Evolutionary conservation across 2,888 invertebrate genomes (phyloP).

Genomic region (Leptothorax acervorum): DNA sequence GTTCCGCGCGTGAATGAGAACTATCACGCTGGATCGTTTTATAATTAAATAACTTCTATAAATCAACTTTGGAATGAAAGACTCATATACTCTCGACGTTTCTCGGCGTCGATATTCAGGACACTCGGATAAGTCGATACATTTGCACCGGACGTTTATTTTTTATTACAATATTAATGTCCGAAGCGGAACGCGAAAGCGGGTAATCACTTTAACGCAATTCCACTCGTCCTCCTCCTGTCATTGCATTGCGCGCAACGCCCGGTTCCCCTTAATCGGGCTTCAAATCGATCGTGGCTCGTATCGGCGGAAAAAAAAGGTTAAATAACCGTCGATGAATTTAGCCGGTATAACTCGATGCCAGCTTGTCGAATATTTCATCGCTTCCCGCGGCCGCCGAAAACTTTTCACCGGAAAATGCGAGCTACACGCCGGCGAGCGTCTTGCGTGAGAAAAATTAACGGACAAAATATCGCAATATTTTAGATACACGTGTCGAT

Average conservation of each 20-base stretch:
- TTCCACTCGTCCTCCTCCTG: conserved; percentile 50
- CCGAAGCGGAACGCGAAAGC: conserved; percentile 36
- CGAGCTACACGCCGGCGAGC: neutral
- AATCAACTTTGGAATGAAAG: conserved; percentile 1
- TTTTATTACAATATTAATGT: conserved; percentile 53
- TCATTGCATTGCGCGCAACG: conserved; percentile 39
- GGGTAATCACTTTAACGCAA: conserved; percentile 51
- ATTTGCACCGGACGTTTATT: conserved; percentile 39
- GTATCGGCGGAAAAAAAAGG: conserved; percentile 56
- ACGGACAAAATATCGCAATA: neutral
- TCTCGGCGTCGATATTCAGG: conserved; percentile 23
- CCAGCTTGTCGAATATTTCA: conserved; percentile 59
- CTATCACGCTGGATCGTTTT: neutral
- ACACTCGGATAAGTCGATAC: conserved; percentile 41
- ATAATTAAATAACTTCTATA: conserved; percentile 18
- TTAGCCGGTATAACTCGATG: conserved; percentile 53
- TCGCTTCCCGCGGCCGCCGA: conserved; percentile 43
- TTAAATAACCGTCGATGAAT: conserved; percentile 53
- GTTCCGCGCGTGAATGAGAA: neutral
- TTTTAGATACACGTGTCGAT: neutral
- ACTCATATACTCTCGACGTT: neutral
- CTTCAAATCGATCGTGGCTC: conserved; percentile 52
- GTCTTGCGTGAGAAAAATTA: neutral
- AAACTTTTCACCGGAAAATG: conserved; percentile 39
- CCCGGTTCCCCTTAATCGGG: conserved; percentile 49